A percentile compares a stretch with the other conserved stretches of the same genome.
phyloP scores from a whole-genome alignment of 2,797 vertebrate species.

The Eospalax fontanierii region DNA sequence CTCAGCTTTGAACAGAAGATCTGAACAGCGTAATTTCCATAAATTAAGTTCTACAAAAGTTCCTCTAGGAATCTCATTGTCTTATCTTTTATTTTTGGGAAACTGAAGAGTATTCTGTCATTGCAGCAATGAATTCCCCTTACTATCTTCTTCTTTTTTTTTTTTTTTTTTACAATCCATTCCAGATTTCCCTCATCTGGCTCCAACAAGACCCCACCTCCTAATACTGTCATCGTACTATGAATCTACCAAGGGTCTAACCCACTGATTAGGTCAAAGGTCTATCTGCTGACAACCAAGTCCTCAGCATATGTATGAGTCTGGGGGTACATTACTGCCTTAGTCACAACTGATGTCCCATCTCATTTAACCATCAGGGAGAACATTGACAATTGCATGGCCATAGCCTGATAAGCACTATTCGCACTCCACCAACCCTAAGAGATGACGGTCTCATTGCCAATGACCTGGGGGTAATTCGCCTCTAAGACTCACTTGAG shows the following conservation, averaged over 20 bases:
- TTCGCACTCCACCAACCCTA: background rate
- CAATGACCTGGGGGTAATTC: background rate
- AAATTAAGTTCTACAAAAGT: background rate
- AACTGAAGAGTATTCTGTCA: conserved; percentile 37
- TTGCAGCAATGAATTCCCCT: background rate
- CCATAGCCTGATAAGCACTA: background rate
- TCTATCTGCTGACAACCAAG: background rate
- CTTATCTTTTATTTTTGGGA: background rate
- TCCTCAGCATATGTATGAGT: background rate
- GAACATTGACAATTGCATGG: background rate
- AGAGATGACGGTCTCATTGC: background rate
- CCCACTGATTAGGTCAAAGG: background rate
- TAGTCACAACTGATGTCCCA: background rate
- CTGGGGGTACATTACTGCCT: background rate
- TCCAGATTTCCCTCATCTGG: background rate
- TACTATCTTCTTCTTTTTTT: background rate
- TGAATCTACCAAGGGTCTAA: background rate
- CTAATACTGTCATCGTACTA: background rate
- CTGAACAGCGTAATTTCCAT: conserved; percentile 28
- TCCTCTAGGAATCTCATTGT: conserved; percentile 5
- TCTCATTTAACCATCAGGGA: background rate
- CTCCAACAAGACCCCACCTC: background rate
- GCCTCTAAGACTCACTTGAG: background rate
- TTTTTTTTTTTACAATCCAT: background rate
- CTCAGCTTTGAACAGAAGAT: background rate